phyloP scores from a whole-genome alignment of 2,797 vertebrate species.

The Margarornis squamiger region DNA sequence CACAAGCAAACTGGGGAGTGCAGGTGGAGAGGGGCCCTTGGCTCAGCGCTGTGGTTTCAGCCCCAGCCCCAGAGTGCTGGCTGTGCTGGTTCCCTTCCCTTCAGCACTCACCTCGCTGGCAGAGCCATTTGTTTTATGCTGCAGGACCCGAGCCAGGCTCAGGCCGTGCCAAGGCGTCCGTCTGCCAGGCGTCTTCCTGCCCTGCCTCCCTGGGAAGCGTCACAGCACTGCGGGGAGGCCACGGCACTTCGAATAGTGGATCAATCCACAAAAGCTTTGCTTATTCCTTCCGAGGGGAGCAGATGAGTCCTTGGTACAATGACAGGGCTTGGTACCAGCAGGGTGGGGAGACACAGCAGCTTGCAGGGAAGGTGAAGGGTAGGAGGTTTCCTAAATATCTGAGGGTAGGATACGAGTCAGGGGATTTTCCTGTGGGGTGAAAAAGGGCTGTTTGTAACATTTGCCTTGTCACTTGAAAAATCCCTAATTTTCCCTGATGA shows the following conservation, averaged over 20 bases:
- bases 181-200: slow-evolving; percentile 57
- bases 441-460: neutral
- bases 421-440: neutral
- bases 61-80: neutral
- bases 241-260: neutral
- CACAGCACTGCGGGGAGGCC: slow-evolving; percentile 33
- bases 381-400: neutral
- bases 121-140: slow-evolving; percentile 59
- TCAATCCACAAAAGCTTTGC: neutral
- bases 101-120: slow-evolving; percentile 7
- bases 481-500: neutral
- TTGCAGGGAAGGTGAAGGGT: neutral
- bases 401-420: neutral
- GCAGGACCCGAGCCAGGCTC: slow-evolving; percentile 53
- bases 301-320: neutral
- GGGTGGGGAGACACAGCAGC: neutral
- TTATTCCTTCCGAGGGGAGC: neutral
- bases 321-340: neutral
- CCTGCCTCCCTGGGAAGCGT: neutral
- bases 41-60: rapidly evolving
- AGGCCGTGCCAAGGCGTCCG: slow-evolving; percentile 58
- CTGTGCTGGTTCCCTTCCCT: neutral
- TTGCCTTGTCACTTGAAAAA: neutral
- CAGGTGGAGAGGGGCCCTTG: neutral
- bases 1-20: rapidly evolving